A percentile compares a stretch with the other conserved stretches of the same genome.
phyloP scores from a whole-genome alignment of 2,797 vertebrate species.

The Rhinoraja longicauda region DNA sequence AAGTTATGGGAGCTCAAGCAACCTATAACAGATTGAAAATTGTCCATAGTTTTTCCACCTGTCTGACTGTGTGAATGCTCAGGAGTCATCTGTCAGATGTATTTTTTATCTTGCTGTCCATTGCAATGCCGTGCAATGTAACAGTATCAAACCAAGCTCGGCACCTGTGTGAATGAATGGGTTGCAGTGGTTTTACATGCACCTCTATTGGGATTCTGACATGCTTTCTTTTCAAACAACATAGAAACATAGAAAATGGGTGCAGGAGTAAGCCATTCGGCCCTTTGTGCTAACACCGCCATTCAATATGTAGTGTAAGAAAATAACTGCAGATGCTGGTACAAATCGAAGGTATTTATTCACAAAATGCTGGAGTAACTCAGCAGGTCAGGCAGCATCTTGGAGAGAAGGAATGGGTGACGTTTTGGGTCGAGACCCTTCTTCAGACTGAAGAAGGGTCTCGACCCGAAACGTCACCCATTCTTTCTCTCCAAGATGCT shows the following conservation, averaged over 20 bases:
- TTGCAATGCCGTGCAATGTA: not conserved
- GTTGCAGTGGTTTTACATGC: not conserved
- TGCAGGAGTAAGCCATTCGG: no score
- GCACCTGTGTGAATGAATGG: not conserved
- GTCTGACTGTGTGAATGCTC: conserved; percentile 13
- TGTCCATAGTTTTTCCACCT: conserved; percentile 23
- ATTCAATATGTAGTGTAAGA: no score
- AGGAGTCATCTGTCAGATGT: not conserved
- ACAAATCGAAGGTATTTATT: no score
- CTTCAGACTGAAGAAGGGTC: no score
- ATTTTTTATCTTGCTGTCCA: not conserved
- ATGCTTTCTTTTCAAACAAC: not conserved
- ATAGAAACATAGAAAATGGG: not conserved
- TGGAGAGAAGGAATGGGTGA: no score
- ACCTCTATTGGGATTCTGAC: not conserved
- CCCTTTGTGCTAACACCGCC: no score
- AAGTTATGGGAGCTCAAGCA: not conserved
- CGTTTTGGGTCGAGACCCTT: no score
- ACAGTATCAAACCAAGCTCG: not conserved
- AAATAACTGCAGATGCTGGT: no score
- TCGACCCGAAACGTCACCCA: no score
- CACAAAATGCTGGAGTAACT: no score
- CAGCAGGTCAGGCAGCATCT: no score
- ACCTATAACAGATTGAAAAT: conserved; percentile 14
- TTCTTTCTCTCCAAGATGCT: no score